Conservation (phyloP, 1,140 invertebrate species). For the Diploscapter pachys region DNA sequence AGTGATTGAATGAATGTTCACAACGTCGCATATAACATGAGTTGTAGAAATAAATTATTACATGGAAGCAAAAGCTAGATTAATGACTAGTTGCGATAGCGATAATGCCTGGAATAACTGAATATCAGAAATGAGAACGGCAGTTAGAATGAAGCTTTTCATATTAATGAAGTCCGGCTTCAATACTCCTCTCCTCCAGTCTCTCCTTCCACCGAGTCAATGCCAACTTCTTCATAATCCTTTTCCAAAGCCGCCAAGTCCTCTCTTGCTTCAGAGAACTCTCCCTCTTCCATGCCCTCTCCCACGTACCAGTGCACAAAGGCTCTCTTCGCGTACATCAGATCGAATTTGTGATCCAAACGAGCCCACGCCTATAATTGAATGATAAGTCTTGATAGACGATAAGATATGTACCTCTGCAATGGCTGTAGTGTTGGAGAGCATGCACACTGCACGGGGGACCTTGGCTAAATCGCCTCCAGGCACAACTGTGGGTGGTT, state of each 20-base stretch:
- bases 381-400: too few relatives aligned
- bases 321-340: constrained; percentile 69
- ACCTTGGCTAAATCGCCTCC: constrained; percentile 57
- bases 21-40: too few relatives aligned
- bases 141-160: too few relatives aligned
- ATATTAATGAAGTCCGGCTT: not conserved
- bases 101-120: too few relatives aligned
- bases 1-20: too few relatives aligned
- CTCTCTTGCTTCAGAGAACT: constrained; percentile 72
- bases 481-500: constrained; percentile 53
- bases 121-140: too few relatives aligned
- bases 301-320: constrained; percentile 38
- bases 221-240: constrained; percentile 64
- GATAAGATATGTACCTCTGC: constrained; percentile 47
- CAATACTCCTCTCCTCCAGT: constrained; percentile 37
- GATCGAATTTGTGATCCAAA: constrained; percentile 64
- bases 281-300: constrained; percentile 67
- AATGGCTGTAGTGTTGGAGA: constrained; percentile 76
- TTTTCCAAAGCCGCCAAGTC: constrained; percentile 66
- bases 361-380: constrained; percentile 69
- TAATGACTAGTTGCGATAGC: too few relatives aligned
- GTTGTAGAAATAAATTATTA: too few relatives aligned
- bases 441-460: constrained; percentile 67
- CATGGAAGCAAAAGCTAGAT: too few relatives aligned
- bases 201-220: constrained; percentile 41